Base-by-base conservation (phyloP, 2,113 vertebrate species). In the Forbesichthys papilliferus region DNA sequence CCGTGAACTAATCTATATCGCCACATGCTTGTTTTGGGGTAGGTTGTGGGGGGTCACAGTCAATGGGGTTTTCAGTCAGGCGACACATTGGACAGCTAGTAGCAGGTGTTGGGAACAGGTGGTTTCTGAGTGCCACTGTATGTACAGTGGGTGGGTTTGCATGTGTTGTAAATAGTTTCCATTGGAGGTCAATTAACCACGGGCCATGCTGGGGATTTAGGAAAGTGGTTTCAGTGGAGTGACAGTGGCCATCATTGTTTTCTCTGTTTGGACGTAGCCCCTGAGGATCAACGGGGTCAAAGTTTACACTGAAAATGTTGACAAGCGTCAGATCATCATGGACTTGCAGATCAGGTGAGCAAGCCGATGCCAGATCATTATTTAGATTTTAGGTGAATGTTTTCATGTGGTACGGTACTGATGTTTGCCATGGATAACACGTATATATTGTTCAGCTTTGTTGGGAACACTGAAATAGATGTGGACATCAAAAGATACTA, bases 401-500 rank as follows among this genome's bases (percentile, higher is more conserved):
- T 42, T 42, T 42, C 36, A 42, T 42, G 36, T 42, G 36, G 7
- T 6, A 42, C 36, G 7, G 36, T 5, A 42, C 7, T 5, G 36
- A 42, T 42, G 36, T 42, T 42, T 42, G 36, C 36, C 36, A 12
- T 70, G 3, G 20, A 49, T 48, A 20, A 11, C 8, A 2, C 61
- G 71, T 61, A 68, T 79, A 59, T 88, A 9, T 36, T 65, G 53
- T 69, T 60, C 84, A 99, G 97, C 90, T 99, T 96, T 84, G 95
- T 97, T 74, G 98, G 96, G 66, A 98, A 99, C 83, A 97, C 95
- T 48, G 96, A 97, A 82, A 96, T 99, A 12, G 96, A 98, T 71
- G 91, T 99, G 79, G 97, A 99, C 87, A 94, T 99, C 84, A 98
- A 96, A 85, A 94, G 95, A 63, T 99, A 98, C 83, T 98, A 96